These are phyloP conservation scores for Platynereis dumerilii DNA, from an alignment of 2,888 invertebrate genomes.

Conservation along the genomic window DNA sequence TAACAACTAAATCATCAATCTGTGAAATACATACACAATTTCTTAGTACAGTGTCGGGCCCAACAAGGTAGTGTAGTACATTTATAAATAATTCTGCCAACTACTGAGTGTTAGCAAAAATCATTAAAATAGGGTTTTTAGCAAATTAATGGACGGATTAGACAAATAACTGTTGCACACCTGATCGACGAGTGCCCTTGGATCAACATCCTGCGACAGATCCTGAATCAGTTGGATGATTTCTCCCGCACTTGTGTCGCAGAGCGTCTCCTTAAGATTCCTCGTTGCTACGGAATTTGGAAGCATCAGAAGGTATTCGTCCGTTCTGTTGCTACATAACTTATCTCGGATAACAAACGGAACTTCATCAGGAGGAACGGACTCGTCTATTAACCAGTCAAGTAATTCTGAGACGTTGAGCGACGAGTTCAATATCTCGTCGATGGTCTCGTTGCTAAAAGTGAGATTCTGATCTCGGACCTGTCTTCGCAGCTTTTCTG, in stretches of 20 bases:
- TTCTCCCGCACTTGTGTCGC: constrained; percentile 27
- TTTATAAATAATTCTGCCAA: no score
- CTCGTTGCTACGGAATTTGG: constrained; percentile 25
- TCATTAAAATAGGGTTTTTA: no score
- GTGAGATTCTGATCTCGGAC: constrained; percentile 43
- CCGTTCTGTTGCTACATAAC: constrained; percentile 3
- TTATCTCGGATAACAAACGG: not conserved
- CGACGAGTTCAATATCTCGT: constrained; percentile 43
- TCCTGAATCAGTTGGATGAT: constrained; percentile 18
- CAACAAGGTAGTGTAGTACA: no score
- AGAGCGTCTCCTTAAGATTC: constrained; percentile 34
- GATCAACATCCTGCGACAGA: constrained; percentile 19
- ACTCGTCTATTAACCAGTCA: not conserved
- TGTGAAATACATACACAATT: no score
- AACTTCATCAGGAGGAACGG: no score
- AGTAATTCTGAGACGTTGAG: constrained; percentile 27
- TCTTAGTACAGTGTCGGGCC: no score
- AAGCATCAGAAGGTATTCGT: constrained; percentile 8
- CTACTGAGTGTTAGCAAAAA: no score
- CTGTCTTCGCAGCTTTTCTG: constrained; percentile 37
- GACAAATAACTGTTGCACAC: not conserved
- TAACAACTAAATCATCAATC: no score
- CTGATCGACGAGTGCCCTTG: constrained; percentile 7
- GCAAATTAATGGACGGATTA: no score
- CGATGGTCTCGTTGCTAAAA: constrained; percentile 37